Base-by-base conservation (phyloP, 2,113 vertebrate species). In the Callocephalon fimbriatum region DNA sequence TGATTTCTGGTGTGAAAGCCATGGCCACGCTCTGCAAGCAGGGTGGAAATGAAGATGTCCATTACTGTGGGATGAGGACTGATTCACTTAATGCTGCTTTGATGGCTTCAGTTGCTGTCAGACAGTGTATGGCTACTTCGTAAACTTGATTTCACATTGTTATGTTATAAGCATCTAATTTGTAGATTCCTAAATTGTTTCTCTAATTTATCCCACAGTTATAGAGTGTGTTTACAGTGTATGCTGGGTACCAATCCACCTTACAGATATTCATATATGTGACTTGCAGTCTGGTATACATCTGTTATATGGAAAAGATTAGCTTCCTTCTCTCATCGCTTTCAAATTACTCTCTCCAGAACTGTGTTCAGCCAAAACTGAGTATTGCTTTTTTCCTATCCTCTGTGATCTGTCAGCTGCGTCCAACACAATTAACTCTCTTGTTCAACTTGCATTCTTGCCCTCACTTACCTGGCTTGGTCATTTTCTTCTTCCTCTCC, bases 281-380 rank as follows among this genome's bases (percentile, higher is more conserved):
- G 42, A 63, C n/a, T 86, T 81, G 56, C 65, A 89, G 21, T 72
- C 50, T 93, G 35, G 38, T 77, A 54, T 0, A 6, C 84, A 85
- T 91, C 44, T 93, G 77, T 66, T 74, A 21, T 14, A 68, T 15
- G 26, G 40, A 91, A 71, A 90, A 44, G 25, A 89, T 67, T 48
- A 91, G 53, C 37, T 89, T 94, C 66, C 93, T 85, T 62, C 61
- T 95, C n/a, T 82, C 44, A 84, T n/a, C 15, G 8, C 53, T 84
- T 95, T 54, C 29, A 78, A 85, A 85, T 56, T 77, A 37, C 44
- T 87, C 58, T 72, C 51, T 76, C 32, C 56, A 89, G 35, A 84
- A 67, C 21, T 10, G 31, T 51, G 44, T 72, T 84, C 48, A 93
- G 47, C 23, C 94, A 77, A 87, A 93, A 71, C 61, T 11, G 8